Base-by-base conservation (phyloP, 2,797 vertebrate genomes). In the Loriculus beryllinus region DNA sequence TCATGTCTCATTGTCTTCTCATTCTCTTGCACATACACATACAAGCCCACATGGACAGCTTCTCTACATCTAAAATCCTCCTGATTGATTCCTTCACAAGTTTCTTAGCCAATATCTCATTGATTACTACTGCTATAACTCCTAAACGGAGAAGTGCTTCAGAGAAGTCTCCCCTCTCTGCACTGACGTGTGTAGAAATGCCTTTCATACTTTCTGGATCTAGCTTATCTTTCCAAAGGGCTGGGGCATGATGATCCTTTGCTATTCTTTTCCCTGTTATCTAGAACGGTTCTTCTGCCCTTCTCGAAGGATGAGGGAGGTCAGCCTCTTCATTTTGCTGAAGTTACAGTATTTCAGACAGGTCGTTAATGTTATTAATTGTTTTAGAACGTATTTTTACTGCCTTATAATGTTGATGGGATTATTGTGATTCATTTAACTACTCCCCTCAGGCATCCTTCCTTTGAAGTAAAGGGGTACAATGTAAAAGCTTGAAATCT, bases 151-250 rank as follows among this genome's bases (percentile, higher is more conserved):
- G 33, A 23, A 45, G 43, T 12, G n/a, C 79, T 88, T 81, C 42
- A 64, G 86, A 93, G 79, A 72, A 83, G 88, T 31, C 43, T 81
- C 59, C 72, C 23, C 31, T 85, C 52, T 90, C 54, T 76, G 70
- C 54, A 51, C 39, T 96, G 87, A 81, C 4, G 28, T 52, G 64
- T 33, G 28, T 35, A 94, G 76, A 92, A 95, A 95, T 88, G 59
- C 82, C 47, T 94, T 63, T 96, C 79, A 42, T 83, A 63, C 68
- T 86, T 94, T 89, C 70, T 93, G 89, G 83, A 93, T 75, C 69
- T 72, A 72, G 54, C 79, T 92, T 89, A 85, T 89, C 86, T 89
- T 91, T 83, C 79, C 79, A 79, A 93, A 85, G 86, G 49, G 76
- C 69, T 31, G 4, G 80, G 54, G 69, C 52, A 86, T 5, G 42